A percentile compares a stretch with the other conserved stretches of the same genome.
phyloP scores from a whole-genome alignment of 2,797 vertebrate genomes.

The Falco naumanni region DNA sequence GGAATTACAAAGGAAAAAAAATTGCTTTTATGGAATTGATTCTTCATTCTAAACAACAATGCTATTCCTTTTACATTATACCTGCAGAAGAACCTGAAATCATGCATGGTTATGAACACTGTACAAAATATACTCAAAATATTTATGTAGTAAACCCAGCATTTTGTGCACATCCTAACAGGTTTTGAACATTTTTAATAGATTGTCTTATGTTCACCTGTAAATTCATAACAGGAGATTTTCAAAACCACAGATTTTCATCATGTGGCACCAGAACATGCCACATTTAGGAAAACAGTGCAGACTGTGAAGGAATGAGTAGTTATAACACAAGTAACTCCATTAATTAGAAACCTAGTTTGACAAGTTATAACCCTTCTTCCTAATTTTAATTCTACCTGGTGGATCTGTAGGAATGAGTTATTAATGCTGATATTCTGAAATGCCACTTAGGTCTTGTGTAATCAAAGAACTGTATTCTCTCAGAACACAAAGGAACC shows the following conservation, averaged over 20 bases:
- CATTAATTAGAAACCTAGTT: slow-evolving; percentile 62
- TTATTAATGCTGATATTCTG: slow-evolving; percentile 74
- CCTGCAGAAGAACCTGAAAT: neutral
- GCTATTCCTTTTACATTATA: neutral
- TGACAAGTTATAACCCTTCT: slow-evolving; percentile 67
- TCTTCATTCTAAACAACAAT: neutral
- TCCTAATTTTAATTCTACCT: slow-evolving; percentile 73
- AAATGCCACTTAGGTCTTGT: slow-evolving; percentile 71
- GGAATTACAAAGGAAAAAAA: neutral
- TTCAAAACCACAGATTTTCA: slow-evolving; percentile 2
- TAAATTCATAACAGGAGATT: neutral
- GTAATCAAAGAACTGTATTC: slow-evolving; percentile 74
- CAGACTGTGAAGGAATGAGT: neutral
- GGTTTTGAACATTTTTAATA: neutral
- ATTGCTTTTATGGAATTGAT: neutral
- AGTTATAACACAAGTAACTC: slow-evolving; percentile 12
- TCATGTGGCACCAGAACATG: neutral
- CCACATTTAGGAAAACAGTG: neutral
- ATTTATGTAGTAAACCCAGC: neutral
- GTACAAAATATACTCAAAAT: neutral
- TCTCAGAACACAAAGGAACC: slow-evolving; percentile 73
- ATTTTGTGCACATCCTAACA: neutral
- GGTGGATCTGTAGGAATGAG: slow-evolving; percentile 69
- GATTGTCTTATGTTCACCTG: neutral
- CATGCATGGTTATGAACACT: neutral